Conservation (phyloP, 2,888 invertebrate genomes). For the Bugula neritina region DNA sequence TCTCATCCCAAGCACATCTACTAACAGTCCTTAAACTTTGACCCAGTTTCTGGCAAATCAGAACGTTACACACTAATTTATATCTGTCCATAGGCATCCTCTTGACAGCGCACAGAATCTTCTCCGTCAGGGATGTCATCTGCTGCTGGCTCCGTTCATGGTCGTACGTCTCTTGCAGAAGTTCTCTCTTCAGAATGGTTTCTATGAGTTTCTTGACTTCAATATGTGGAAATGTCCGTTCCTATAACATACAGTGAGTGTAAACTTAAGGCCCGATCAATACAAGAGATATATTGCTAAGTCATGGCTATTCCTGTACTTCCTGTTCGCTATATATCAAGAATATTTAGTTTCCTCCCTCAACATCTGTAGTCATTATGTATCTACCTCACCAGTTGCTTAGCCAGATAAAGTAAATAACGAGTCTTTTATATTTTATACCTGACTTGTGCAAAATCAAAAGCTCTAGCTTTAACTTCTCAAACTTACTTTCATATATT, state of each 20-base stretch:
- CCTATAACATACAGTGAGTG: slow-evolving; percentile 1
- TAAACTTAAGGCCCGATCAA: no score
- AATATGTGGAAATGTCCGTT: not conserved
- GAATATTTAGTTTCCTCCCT: no score
- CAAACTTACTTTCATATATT: no score
- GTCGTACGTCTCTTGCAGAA: not conserved
- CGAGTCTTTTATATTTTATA: no score
- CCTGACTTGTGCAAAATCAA: no score
- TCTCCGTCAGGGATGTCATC: not conserved
- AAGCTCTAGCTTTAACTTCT: no score
- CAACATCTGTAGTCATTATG: no score
- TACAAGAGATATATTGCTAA: no score
- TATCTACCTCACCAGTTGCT: no score
- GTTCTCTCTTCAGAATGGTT: not conserved
- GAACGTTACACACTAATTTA: not conserved
- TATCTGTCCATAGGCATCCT: not conserved
- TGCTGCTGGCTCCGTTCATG: not conserved
- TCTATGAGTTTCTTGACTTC: not conserved
- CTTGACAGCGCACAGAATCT: not conserved
- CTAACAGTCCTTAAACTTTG: not conserved
- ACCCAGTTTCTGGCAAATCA: not conserved
- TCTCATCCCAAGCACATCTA: slow-evolving; percentile 22
- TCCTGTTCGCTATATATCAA: no score
- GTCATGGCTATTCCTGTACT: no score
- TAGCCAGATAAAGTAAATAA: no score